Base-by-base conservation (phyloP, 2,888 invertebrate genomes). In the Girardia tigrina region DNA sequence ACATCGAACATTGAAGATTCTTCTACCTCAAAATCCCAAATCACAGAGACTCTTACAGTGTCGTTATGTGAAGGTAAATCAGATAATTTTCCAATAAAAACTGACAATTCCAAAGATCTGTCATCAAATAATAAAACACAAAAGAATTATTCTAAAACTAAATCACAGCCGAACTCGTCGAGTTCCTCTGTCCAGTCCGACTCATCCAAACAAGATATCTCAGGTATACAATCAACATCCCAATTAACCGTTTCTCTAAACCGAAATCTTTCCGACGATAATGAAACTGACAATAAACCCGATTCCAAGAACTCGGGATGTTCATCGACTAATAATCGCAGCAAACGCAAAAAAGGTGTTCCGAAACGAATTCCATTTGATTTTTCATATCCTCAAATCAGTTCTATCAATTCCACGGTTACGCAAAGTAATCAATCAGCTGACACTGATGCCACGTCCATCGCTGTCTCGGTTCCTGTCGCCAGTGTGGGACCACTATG, bases 341-440 rank as follows among this genome's bases (percentile, higher is more conserved):
- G 56, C n/a, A 56, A 56, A 56, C 56, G 56, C 2, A 56, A 56
- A 56, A 56, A 56, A 56, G 56, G 56, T 23, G 56, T 56, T 56
- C 56, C 56, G 23, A 56, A 56, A 56, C 4, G 56, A 56, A 56
- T 56, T 56, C 56, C 56, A 12, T 56, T 56, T n/a, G 56, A 56
- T 56, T 56, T 56, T 56, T 56, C 56, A 56, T 56, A 56, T 56
- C 56, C 56, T 8, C 56, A 56, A 56, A 56, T 56, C 56, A 56
- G 23, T n/a, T 4, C 56, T 8, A 20, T 56, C n/a, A 4, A 56
- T 20, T 23, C 56, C 23, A 6, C n/a, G n/a, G n/a, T n/a, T n/a
- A n/a, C n/a, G n/a, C n/a, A n/a, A n/a, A n/a, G n/a, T n/a, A n/a
- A n/a, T n/a, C n/a, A n/a, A n/a, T n/a, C n/a, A n/a, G n/a, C n/a